Evolutionary conservation across 2,888 invertebrate species (phyloP), one percentile per base, ranked within the genome.

Genomic region (Chrysina gloriosa): DNA sequence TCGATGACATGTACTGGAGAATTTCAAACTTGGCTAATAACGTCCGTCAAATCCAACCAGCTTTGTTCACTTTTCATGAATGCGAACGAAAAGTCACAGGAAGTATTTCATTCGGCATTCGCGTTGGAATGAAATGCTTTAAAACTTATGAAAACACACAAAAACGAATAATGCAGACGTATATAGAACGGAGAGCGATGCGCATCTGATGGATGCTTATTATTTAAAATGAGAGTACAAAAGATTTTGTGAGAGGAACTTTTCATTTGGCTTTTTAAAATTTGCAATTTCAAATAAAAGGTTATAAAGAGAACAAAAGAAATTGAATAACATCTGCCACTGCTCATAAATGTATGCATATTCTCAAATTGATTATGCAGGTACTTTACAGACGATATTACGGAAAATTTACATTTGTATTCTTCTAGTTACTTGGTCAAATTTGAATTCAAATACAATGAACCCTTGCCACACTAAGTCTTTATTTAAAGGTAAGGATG

Each of bases 231-330:
- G 6, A 19, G 56, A 36, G 39, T 23, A 36, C 23, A 56, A 56
- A 56, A 36, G 23, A 21, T 36, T 36, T n/a, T 14, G 14, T 19
- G 27, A 16, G 45, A 16, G 45, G 5, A 16, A 6, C 14, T 52
- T 52, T 9, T 39, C 58, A 39, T 39, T 42, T 27, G 36, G 56
- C 56, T 39, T 39, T 56, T 56, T 39, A 58, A 11, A 42, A 58
- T 39, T 58, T 36, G 39, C 23, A 39, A 21, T 5, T 39, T 36
- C 39, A 25, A n/a, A 11, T 45, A 45, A 45, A 19, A 19, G 21
- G 7, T 19, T 16, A 45, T 45, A 45, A 45, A 7, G 19, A 45
- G 3, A 42, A 42, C 45, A 45, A 45, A 45, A 21, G 45, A 45
- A 45, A 45, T n/a, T 5, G 21, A 45, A 16, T 16, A 2, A 2